Evolutionary conservation across 2,888 invertebrate species (phyloP), one percentile per base, ranked within the genome.

Genomic region (Coenonympha glycerion): DNA sequence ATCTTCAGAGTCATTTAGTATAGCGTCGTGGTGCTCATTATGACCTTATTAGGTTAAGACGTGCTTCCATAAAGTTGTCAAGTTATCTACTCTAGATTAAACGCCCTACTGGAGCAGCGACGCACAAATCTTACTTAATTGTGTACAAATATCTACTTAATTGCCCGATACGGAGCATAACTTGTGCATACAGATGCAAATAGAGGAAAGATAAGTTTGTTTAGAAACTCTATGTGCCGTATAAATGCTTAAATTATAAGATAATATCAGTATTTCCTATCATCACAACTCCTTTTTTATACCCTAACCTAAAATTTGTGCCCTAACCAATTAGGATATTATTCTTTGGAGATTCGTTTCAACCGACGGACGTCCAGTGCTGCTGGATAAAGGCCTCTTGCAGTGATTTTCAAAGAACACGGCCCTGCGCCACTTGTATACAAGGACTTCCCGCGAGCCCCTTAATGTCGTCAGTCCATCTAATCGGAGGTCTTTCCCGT

Each of bases 11-110:
- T 54, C 54, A 52, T 53, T 53, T 53, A 53, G 51, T 52, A 42
- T 31, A 41, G 50, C 37, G 54, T 55, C 56, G 50, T 50, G 52
- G 49, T 46, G 47, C 59, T 59, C 51, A 59, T 59, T 60, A 60
- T 59, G 54, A 40, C 53, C 57, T 52, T 55, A 58, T 58, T 59
- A 34, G 56, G 53, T 19, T 13, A 16, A 44, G 49, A 44, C 44
- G 37, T 37, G 49, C 44, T 37, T 37, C 49, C 44, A 44, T 44
- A 49, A 49, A 49, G 42, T 44, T 49, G 44, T 49, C 42, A 41
- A 30, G 42, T 42, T 42, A 28, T 46, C 30, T 31, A 51, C 46
- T 39, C 41, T 21, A 42, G 37, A 48, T 42, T 48, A 48, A 48
- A 45, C 28, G 28, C 37, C 22, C 42, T 36, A 31, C 49, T 55